phyloP scores from a whole-genome alignment of 2,888 invertebrate species.

The Drosophila birchii region DNA sequence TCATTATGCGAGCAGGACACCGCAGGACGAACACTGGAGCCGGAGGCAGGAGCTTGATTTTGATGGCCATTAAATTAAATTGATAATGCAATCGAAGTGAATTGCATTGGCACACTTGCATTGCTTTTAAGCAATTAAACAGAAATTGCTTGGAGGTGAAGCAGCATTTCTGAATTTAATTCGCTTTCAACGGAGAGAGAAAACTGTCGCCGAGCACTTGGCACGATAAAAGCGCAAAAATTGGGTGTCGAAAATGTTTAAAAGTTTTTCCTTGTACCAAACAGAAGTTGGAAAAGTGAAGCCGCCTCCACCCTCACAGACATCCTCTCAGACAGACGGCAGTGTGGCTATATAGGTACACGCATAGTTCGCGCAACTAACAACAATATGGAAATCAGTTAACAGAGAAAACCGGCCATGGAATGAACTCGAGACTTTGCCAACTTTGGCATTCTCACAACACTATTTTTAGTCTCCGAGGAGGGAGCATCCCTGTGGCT shows the following conservation, averaged over 20 bases:
- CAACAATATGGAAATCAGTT: conserved; percentile 62
- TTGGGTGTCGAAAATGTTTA: conserved; percentile 60
- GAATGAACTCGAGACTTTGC: conserved; percentile 45
- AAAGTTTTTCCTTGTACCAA: conserved; percentile 55
- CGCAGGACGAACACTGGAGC: not conserved
- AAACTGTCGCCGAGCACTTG: conserved; percentile 20
- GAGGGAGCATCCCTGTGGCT: conserved; percentile 5
- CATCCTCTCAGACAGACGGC: not conserved
- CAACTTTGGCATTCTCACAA: conserved; percentile 52
- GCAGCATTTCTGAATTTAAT: conserved; percentile 6
- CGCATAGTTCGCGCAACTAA: conserved; percentile 52
- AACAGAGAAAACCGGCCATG: conserved; percentile 35
- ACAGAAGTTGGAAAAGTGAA: conserved; percentile 63
- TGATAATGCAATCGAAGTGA: conserved; percentile 18
- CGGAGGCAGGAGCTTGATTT: conserved; percentile 1
- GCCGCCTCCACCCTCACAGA: conserved; percentile 18
- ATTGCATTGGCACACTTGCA: not conserved
- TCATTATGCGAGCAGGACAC: not conserved
- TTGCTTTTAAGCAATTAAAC: conserved; percentile 27
- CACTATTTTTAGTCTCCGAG: conserved; percentile 43
- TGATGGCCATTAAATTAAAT: conserved; percentile 20
- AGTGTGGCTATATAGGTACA: conserved; percentile 18
- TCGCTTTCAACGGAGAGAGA: conserved; percentile 21
- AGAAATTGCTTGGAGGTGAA: conserved; percentile 14
- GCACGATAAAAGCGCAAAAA: conserved; percentile 59